Evolutionary conservation across 2,113 vertebrate species (phyloP).

Genomic region (Anoplopoma fimbria): DNA sequence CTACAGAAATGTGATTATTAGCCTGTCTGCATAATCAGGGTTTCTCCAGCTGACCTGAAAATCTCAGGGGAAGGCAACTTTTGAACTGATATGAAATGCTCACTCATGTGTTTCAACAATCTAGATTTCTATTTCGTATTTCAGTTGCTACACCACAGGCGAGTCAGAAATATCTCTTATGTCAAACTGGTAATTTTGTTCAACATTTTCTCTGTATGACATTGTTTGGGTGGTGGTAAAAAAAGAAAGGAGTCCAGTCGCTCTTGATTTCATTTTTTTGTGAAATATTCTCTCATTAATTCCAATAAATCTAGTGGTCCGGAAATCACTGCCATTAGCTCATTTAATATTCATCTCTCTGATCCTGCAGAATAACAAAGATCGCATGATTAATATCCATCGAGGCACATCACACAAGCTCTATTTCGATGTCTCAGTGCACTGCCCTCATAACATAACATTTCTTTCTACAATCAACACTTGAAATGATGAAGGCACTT

Average conservation of each 20-base stretch:
- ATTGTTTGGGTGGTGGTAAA: background rate
- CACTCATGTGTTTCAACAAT: conserved; percentile 59
- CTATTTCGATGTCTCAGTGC: conserved; percentile 7
- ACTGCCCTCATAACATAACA: no score
- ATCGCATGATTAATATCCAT: conserved; percentile 34
- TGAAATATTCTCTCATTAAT: conserved; percentile 41
- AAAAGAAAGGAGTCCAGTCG: background rate
- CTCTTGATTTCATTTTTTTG: conserved; percentile 15
- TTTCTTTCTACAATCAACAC: no score
- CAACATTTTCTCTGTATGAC: background rate
- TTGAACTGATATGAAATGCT: conserved; percentile 63
- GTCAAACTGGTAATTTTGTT: conserved; percentile 11
- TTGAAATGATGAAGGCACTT: no score
- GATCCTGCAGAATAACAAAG: conserved; percentile 46
- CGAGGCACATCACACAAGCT: conserved; percentile 16
- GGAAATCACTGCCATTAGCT: conserved; percentile 45
- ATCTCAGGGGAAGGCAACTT: conserved; percentile 58
- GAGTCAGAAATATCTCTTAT: conserved; percentile 24
- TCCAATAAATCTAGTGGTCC: conserved; percentile 52
- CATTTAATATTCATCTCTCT: conserved; percentile 52
- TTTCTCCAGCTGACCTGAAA: conserved; percentile 40
- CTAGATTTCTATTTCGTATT: conserved; percentile 43
- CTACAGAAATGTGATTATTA: conserved; percentile 58
- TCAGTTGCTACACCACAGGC: background rate
- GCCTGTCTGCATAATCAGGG: conserved; percentile 37